Evolutionary conservation across 2,113 vertebrate species (phyloP).

Genomic region (Syngnathus typhle): DNA sequence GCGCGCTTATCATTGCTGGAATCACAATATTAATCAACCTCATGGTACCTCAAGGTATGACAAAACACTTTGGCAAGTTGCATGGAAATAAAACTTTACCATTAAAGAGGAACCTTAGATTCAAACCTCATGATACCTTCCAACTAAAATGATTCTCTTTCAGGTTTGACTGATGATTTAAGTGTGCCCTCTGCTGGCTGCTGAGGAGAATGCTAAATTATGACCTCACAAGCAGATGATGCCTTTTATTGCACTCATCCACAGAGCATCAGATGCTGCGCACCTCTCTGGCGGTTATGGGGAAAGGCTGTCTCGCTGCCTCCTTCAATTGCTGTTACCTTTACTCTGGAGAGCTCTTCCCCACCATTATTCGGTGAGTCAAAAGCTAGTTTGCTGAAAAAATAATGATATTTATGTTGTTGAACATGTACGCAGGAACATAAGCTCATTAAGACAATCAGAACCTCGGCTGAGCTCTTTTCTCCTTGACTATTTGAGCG

Average conservation of each 20-base stretch:
- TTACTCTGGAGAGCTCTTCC: constrained; percentile 68
- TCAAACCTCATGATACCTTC: neutral
- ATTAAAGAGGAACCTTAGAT: too few relatives aligned
- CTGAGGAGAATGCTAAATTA: neutral
- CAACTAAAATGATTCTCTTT: neutral
- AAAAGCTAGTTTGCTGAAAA: neutral
- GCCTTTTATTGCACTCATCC: constrained; percentile 3
- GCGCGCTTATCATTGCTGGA: constrained; percentile 64
- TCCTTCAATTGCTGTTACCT: constrained; percentile 82
- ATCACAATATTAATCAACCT: constrained; percentile 67
- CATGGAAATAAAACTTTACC: too few relatives aligned
- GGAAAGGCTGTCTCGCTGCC: constrained; percentile 82
- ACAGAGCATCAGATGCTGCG: constrained; percentile 72
- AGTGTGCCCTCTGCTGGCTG: neutral
- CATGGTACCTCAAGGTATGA: constrained; percentile 74
- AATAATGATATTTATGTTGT: neutral
- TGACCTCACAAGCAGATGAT: neutral
- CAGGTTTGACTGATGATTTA: neutral
- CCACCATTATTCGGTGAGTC: constrained; percentile 66
- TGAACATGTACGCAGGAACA: neutral
- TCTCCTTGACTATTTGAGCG: constrained; percentile 6
- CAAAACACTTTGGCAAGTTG: neutral
- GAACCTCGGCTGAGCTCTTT: constrained; percentile 2
- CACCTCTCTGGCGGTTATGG: constrained; percentile 78
- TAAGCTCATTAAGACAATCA: constrained; percentile 5